A percentile compares a stretch with the other conserved stretches of the same genome.
Evolutionary conservation across 2,113 vertebrate genomes (phyloP).

Genomic region (Gymnobelideus leadbeateri): DNA sequence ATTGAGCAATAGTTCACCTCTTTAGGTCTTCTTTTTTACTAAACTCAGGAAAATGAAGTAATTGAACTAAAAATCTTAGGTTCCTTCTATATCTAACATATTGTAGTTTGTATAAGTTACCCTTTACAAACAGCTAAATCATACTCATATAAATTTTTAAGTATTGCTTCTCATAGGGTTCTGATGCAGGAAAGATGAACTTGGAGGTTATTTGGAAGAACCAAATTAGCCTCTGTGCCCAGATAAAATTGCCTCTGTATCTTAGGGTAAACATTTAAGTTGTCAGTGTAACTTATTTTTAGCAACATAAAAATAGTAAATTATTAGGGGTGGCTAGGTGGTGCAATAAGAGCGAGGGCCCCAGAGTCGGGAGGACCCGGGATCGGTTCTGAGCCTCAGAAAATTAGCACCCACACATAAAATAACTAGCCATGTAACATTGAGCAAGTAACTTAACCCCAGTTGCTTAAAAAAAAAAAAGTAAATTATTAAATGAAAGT

Average conservation of each 20-base stretch:
- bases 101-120: background rate
- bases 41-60: background rate
- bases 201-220: constrained; percentile 28
- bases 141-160: background rate
- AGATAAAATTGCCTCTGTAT: constrained; percentile 35
- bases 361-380: too few species aligned
- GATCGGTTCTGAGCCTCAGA: too few species aligned
- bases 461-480: too few species aligned
- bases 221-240: constrained; percentile 29
- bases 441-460: too few species aligned
- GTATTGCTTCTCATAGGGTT: background rate
- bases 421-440: too few species aligned
- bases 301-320: constrained; percentile 37
- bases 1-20: background rate
- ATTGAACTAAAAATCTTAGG: background rate
- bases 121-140: background rate
- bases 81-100: background rate
- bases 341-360: too few species aligned
- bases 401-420: too few species aligned
- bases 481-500: constrained; percentile 25
- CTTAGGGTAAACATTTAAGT: constrained; percentile 47
- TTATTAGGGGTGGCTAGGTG: too few species aligned
- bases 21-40: background rate
- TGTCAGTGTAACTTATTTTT: background rate
- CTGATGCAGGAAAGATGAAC: constrained; percentile 13